Percentiles rank a stretch among this genome's conserved stretches.
phyloP scores from a whole-genome alignment of 2,797 vertebrate species.

The Protosalanx chinensis region DNA sequence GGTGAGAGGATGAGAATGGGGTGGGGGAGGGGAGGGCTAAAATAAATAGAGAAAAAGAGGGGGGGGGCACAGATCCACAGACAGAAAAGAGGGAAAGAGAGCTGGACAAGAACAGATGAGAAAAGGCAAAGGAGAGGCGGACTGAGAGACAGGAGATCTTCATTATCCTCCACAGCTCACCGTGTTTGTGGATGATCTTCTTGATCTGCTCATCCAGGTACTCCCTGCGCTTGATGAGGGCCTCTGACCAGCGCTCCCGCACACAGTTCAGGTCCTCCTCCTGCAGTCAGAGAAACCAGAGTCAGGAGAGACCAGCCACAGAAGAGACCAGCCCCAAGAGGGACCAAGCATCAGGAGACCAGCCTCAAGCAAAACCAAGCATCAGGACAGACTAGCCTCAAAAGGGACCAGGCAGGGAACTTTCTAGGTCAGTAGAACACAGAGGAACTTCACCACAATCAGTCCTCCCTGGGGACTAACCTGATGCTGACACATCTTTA shows the following conservation, averaged over 20 bases:
- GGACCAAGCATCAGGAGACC: conserved; percentile 29
- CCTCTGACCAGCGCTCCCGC: conserved; percentile 93
- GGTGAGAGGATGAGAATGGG: not conserved
- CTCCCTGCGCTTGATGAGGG: conserved; percentile 90
- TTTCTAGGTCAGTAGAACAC: not conserved
- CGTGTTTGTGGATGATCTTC: conserved; percentile 94
- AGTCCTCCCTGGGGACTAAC: conserved; percentile 8
- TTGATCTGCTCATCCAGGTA: conserved; percentile 98
- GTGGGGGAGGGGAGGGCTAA: no score
- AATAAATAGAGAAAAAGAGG: not conserved
- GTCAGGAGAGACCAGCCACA: conserved; percentile 32
- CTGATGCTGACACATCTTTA: conserved; percentile 11
- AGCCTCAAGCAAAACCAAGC: not conserved
- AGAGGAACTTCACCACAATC: conserved; percentile 14
- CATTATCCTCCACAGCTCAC: conserved; percentile 56
- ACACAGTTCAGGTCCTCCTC: conserved; percentile 97
- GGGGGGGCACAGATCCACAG: no score
- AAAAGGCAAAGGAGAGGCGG: not conserved
- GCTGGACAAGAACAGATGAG: not conserved
- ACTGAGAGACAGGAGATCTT: not conserved
- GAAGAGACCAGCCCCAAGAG: not conserved
- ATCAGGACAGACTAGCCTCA: conserved; percentile 39
- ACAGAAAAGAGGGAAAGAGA: not conserved
- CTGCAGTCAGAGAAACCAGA: conserved; percentile 62
- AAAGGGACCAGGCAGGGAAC: conserved; percentile 16